Evolutionary conservation across 1,140 invertebrate genomes (phyloP).

Genomic region (Paramacrobiotus metropolitanus): DNA sequence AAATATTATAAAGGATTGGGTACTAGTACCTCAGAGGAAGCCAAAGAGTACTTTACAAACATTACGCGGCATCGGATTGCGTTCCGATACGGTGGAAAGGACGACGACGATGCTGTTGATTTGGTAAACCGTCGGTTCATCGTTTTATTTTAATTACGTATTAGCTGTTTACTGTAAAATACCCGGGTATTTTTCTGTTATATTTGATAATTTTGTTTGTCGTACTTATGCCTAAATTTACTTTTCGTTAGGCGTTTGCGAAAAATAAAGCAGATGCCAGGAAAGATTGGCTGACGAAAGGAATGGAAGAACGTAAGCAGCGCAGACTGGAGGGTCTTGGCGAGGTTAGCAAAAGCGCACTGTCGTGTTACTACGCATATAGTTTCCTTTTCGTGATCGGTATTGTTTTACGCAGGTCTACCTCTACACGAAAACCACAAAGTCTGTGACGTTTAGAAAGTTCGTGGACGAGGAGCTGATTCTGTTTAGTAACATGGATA

Average conservation of each 20-base stretch:
- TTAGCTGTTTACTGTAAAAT: too few relatives aligned
- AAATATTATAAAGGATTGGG: conserved; percentile 58
- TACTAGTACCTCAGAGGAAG: conserved; percentile 90
- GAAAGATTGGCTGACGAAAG: conserved; percentile 88
- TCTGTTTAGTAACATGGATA: conserved; percentile 88
- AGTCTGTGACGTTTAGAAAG: conserved; percentile 58
- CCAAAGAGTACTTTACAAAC: conserved; percentile 93
- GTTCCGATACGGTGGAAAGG: conserved; percentile 58
- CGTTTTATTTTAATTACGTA: too few relatives aligned
- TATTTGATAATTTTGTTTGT: too few relatives aligned
- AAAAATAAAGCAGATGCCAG: conserved; percentile 82
- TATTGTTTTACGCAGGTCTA: too few relatives aligned
- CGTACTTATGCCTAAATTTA: too few relatives aligned
- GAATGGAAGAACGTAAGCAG: conserved; percentile 75
- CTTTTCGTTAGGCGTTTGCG: too few relatives aligned
- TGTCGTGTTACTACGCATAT: too few relatives aligned
- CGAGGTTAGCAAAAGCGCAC: conserved; percentile 33
- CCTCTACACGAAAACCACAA: conserved; percentile 77
- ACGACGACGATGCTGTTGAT: conserved; percentile 76
- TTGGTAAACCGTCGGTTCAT: too few relatives aligned
- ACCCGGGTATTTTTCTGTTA: too few relatives aligned
- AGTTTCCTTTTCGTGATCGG: too few relatives aligned
- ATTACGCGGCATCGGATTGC: conserved; percentile 75
- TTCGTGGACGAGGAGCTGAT: conserved; percentile 95
- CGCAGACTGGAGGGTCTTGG: too few relatives aligned